Conservation (phyloP, 2,797 vertebrate genomes). For the Leptatherina wallacei region DNA sequence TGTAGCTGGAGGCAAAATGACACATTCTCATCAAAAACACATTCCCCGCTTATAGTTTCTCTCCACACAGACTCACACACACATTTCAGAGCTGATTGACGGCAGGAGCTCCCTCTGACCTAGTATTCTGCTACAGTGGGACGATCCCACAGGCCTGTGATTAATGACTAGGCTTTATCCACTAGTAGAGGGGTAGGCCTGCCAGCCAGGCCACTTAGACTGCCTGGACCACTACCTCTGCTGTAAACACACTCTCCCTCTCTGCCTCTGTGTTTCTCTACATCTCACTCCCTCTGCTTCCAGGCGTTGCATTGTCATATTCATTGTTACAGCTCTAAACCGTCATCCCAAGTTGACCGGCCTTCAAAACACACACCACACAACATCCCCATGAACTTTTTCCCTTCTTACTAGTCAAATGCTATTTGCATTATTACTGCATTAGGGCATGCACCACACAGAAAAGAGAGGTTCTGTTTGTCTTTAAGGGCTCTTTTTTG, state of each 20-base stretch:
- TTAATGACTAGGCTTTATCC: slow-evolving; percentile 80
- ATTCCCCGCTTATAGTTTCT: slow-evolving; percentile 56
- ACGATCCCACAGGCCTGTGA: slow-evolving; percentile 79
- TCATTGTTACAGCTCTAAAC: slow-evolving; percentile 61
- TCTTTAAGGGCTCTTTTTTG: slow-evolving; percentile 35
- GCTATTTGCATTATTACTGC: slow-evolving; percentile 52
- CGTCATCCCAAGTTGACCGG: slow-evolving; percentile 64
- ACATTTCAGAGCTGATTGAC: slow-evolving; percentile 80
- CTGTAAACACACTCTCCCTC: slow-evolving; percentile 61
- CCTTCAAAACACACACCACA: slow-evolving; percentile 19
- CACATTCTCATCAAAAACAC: slow-evolving; percentile 69
- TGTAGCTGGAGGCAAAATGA: slow-evolving; percentile 73
- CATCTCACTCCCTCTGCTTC: slow-evolving; percentile 38
- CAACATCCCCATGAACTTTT: slow-evolving; percentile 14
- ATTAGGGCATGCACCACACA: slow-evolving; percentile 11
- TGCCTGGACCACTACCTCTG: slow-evolving; percentile 75
- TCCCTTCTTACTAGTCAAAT: slow-evolving; percentile 32
- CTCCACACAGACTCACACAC: slow-evolving; percentile 41
- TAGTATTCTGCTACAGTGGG: slow-evolving; percentile 83
- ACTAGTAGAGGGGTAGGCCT: slow-evolving; percentile 71
- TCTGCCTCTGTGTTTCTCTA: slow-evolving; percentile 22
- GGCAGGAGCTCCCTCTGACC: slow-evolving; percentile 84
- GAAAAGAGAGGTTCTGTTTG: slow-evolving; percentile 25
- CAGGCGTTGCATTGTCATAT: slow-evolving; percentile 60
- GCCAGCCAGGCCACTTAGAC: slow-evolving; percentile 75